Evolutionary conservation across 2,888 invertebrate genomes (phyloP).

Genomic region (Eilema caniola): DNA sequence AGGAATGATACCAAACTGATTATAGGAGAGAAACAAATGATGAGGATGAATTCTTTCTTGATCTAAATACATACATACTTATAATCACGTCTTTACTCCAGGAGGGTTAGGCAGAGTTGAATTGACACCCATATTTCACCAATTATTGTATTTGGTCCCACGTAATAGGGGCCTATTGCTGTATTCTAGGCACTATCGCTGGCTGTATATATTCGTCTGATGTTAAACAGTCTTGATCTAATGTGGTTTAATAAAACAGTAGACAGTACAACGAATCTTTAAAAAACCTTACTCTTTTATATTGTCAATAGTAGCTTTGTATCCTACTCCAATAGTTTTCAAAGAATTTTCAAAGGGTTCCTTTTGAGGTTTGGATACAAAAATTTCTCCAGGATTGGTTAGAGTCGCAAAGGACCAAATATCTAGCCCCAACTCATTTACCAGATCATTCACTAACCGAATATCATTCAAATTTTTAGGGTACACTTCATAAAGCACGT

Average conservation of each 20-base stretch:
- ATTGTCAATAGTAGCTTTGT: conserved; percentile 59
- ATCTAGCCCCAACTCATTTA: conserved; percentile 56
- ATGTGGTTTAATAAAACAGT: background rate
- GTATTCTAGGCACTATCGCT: too few species aligned
- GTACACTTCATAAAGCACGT: conserved; percentile 63
- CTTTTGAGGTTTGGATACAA: conserved; percentile 59
- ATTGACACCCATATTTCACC: too few species aligned
- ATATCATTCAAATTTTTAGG: conserved; percentile 58
- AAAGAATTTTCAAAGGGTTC: conserved; percentile 56
- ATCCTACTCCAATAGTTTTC: conserved; percentile 52
- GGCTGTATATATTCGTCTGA: too few species aligned
- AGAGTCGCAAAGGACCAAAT: conserved; percentile 64
- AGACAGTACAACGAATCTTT: background rate
- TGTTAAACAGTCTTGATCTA: too few species aligned
- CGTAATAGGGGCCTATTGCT: too few species aligned
- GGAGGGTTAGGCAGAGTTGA: too few species aligned
- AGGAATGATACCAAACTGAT: too few species aligned
- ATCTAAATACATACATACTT: too few species aligned
- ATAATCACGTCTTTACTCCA: too few species aligned
- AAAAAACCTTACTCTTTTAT: conserved; percentile 66
- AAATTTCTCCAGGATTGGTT: conserved; percentile 57
- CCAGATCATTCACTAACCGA: conserved; percentile 55
- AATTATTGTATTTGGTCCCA: too few species aligned
- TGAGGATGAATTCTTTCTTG: background rate
- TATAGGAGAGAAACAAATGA: background rate